Base-by-base conservation (phyloP, 2,888 invertebrate genomes). In the Crocallis elinguaria region DNA sequence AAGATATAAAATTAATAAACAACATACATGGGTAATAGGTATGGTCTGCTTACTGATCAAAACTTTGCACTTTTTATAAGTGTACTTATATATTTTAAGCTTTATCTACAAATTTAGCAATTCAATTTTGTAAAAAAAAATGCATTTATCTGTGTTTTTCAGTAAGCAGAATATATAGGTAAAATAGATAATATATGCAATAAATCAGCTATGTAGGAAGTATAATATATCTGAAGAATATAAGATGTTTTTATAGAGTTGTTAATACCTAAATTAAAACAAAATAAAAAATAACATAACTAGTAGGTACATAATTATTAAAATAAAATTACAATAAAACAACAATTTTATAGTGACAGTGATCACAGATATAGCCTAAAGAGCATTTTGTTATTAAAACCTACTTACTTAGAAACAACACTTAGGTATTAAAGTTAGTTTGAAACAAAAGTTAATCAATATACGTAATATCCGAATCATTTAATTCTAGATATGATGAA, bases 291-390 rank as follows among this genome's bases (percentile, higher is more conserved):
- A 43, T 53, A 60, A 50, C 21, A 39, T 9, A 12, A 12, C 8
- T 1, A 11, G n/a, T 25, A 25, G n/a, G n/a, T n/a, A 23, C n/a
- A 27, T 2, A 49, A 29, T 51, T 37, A 59, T 33, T 3, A 16
- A 35, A 14, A 41, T 33, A 58, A 46, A 51, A 39, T 46, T 43
- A 54, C 53, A 66, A 49, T 60, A 63, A 56, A 57, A 64, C 57
- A 72, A 74, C 44, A 76, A 74, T 73, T 76, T 75, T 67, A 77
- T 77, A 60, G 79, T 84, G 82, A 87, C 57, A 73, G 66, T 62
- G 84, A 90, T 90, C 90, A 90, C 90, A 90, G 90, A 69, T 79
- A 79, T 79, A 88, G 89, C 90, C 84, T 80, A 85, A 77, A 88
- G 88, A 89, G 88, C 89, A 73, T 70, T 55, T 69, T 67, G 8